phyloP scores from a whole-genome alignment of 1,140 invertebrate species.

The Cyphomyrmex costatus region DNA sequence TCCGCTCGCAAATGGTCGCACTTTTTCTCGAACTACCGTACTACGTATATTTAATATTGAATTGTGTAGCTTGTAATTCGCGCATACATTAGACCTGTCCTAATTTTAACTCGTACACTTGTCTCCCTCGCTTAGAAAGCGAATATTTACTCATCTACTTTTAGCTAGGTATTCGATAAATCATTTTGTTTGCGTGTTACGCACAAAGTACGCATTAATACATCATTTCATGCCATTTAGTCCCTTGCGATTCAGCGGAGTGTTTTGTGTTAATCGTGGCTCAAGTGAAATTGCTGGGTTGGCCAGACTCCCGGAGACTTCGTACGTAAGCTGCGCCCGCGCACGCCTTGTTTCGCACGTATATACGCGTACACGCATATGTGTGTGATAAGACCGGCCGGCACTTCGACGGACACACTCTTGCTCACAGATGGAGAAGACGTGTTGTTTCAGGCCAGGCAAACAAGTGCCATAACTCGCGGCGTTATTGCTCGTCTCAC shows the following conservation, averaged over 20 bases:
- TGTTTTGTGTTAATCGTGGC: conserved; percentile 35
- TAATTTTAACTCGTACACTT: neutral
- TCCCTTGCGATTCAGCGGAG: neutral
- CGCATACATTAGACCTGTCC: neutral
- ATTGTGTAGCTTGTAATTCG: neutral
- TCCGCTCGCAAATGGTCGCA: conserved; percentile 8
- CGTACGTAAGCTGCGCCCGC: neutral
- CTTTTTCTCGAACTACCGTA: neutral
- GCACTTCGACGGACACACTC: neutral
- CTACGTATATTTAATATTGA: neutral
- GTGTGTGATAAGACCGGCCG: conserved; percentile 63
- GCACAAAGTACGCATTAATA: neutral
- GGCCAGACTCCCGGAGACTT: neutral
- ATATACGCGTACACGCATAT: neutral
- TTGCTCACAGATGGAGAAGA: conserved; percentile 10
- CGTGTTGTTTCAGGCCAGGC: conserved; percentile 75
- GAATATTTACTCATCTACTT: conserved; percentile 14
- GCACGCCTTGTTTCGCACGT: conserved; percentile 4
- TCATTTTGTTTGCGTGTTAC: conserved; percentile 29
- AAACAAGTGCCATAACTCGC: conserved; percentile 60
- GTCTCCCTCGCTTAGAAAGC: neutral
- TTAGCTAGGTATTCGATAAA: conserved; percentile 22
- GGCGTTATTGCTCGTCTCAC: conserved; percentile 17
- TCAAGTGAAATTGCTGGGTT: conserved; percentile 20
- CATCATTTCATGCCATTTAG: conserved; percentile 18